A percentile compares a stretch with the other conserved stretches of the same genome.
These are phyloP conservation scores for Lophotis ruficrista DNA, from an alignment of 2,113 vertebrate species.

Conservation along the genomic window DNA sequence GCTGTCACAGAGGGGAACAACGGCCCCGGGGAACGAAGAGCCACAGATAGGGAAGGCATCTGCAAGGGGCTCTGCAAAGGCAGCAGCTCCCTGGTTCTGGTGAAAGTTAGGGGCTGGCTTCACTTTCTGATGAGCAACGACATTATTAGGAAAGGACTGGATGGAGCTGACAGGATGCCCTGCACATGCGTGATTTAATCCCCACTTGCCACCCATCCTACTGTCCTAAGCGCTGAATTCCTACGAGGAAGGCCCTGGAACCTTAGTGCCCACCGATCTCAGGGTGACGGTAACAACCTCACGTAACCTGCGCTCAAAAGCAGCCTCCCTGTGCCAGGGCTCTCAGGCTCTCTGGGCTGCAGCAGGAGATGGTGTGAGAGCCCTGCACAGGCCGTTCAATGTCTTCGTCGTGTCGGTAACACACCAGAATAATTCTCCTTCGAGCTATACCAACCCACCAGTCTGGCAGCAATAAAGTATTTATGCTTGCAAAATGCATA, in stretches of 20 bases:
- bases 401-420: background rate
- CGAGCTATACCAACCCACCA: background rate
- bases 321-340: background rate
- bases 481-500: constrained; percentile 11
- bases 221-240: background rate
- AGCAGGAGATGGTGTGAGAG: background rate
- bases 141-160: background rate
- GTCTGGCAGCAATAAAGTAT: background rate
- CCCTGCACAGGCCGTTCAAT: background rate
- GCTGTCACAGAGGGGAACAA: background rate
- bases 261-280: background rate
- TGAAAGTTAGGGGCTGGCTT: background rate
- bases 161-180: background rate
- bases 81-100: background rate
- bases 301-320: background rate
- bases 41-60: background rate
- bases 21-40: background rate
- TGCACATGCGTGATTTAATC: background rate
- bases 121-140: background rate
- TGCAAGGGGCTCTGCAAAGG: background rate
- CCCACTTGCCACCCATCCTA: background rate
- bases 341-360: background rate
- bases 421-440: background rate
- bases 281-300: background rate
- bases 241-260: background rate